Evolutionary conservation across 2,797 vertebrate species (phyloP).

Genomic region (Onychomys leucogaster): DNA sequence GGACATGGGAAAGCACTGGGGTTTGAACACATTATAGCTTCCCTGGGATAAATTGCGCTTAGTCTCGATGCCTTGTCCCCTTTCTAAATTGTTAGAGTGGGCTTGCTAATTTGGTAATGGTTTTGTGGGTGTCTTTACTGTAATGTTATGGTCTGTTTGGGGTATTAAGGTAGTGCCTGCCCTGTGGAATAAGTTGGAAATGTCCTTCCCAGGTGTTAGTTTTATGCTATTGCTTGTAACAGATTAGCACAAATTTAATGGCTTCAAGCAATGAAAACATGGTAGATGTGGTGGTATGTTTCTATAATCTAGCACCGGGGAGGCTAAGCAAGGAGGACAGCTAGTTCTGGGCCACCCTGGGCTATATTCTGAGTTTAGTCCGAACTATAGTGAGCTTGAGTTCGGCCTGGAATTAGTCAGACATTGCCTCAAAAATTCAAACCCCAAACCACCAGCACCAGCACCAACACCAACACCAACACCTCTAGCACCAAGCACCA

Average conservation of each 20-base stretch:
- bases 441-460: not conserved
- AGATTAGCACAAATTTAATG: not conserved
- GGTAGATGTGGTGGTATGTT: not conserved
- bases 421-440: not conserved
- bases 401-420: not conserved
- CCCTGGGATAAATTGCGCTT: not conserved
- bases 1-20: not conserved
- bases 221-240: conserved; percentile 13
- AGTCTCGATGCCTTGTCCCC: not conserved
- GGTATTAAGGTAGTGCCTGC: not conserved
- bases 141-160: not conserved
- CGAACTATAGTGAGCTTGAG: not conserved
- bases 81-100: not conserved
- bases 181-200: not conserved
- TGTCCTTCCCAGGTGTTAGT: not conserved
- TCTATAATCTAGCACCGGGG: not conserved
- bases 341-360: not conserved
- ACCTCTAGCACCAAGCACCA: too few relatives aligned
- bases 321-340: not conserved
- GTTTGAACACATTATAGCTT: not conserved
- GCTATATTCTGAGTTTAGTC: not conserved
- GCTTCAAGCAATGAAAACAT: not conserved
- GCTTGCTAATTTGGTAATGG: not conserved
- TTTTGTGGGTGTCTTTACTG: not conserved
- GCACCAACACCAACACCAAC: accelerated